Base-by-base conservation (phyloP, 2,888 invertebrate genomes). In the Pyrocoelia pectoralis region DNA sequence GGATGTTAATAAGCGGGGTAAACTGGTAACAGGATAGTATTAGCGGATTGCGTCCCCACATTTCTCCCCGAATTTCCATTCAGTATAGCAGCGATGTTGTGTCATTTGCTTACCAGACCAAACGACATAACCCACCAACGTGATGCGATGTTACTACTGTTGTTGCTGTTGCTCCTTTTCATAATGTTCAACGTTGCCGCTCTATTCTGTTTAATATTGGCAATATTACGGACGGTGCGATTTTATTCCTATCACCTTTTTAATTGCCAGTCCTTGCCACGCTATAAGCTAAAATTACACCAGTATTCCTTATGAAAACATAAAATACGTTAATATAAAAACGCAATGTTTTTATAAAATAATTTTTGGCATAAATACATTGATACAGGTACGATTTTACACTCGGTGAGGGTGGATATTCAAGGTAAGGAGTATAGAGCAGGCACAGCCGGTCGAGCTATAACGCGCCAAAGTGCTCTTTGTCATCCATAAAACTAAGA, bases 401-500 rank as follows among this genome's bases (percentile, higher is more conserved):
- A 53, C 61, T 62, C 63, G 65, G 68, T 66, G 66, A 72, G 67
- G 61, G 68, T 57, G 69, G 71, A 71, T 74, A 73, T 73, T 72
- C 72, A 75, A 64, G 64, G 64, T 60, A 60, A 60, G 24, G 52
- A 71, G 70, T 68, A 71, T 68, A 67, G 62, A 65, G 66, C 67
- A 69, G 14, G 68, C 72, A 71, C 78, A 76, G 77, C 74, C 76
- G 75, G 77, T 71, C 70, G 69, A 70, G 74, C 73, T 73, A 75
- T 77, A 77, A 77, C 75, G 70, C 73, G 73, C 71, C 72, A 72
- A 77, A 76, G 74, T 75, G 76, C 76, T 76, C 76, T 76, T 77
- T 77, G 76, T 76, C 77, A 76, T 77, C 76, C 76, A 78, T 78
- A 78, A 78, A 78, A 77, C 75, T 73, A 73, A 72, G 76, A 76